Conservation (phyloP, 1,140 invertebrate genomes). For the Tetragnatha versicolor region DNA sequence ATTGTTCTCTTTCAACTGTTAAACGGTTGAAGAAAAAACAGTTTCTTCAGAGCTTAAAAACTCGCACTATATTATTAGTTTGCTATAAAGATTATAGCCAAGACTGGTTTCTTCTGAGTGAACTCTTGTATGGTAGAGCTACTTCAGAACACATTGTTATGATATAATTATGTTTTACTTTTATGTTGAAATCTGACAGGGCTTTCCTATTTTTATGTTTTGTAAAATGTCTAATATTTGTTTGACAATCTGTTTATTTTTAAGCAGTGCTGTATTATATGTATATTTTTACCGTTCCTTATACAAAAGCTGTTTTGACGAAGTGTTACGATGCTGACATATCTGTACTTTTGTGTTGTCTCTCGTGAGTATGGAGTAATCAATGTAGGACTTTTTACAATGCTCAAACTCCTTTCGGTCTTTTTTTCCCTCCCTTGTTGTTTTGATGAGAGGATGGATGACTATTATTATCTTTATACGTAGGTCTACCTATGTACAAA, state of each 20-base stretch:
- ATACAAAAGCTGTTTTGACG: conserved; percentile 27
- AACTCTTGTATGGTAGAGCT: no score
- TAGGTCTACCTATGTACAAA: no score
- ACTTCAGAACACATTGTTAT: no score
- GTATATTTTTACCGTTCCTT: conserved; percentile 21
- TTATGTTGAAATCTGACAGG: neutral
- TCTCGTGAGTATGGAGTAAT: neutral
- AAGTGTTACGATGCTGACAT: neutral
- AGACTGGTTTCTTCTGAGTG: no score
- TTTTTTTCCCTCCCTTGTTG: neutral
- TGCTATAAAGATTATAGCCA: no score
- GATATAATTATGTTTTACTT: neutral
- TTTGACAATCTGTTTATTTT: conserved; percentile 35
- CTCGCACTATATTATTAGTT: no score
- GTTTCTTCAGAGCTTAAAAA: no score
- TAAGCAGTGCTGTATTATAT: conserved; percentile 32
- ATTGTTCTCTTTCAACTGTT: no score
- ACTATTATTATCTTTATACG: no score
- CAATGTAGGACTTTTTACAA: conserved; percentile 36
- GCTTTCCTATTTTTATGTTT: conserved; percentile 39
- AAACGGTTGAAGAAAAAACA: no score
- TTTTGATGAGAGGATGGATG: neutral
- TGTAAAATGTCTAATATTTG: neutral
- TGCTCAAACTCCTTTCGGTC: conserved; percentile 6
- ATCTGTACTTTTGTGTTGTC: conserved; percentile 17